Conservation (phyloP, 2,113 vertebrate genomes). For the Bungarus multicinctus region DNA sequence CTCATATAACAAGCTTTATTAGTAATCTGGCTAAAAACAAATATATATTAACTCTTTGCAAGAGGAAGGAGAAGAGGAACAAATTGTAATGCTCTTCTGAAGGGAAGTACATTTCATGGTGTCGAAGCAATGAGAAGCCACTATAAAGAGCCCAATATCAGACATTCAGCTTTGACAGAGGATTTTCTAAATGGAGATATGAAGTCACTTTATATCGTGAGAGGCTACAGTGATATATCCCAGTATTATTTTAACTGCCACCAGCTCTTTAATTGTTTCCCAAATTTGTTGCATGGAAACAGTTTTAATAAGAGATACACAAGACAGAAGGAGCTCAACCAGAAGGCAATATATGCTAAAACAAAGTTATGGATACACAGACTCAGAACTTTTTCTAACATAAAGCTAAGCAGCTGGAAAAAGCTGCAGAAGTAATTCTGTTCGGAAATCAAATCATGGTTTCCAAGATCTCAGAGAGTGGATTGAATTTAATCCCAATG, state of each 20-base stretch:
- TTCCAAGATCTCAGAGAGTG: background rate
- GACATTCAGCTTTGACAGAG: background rate
- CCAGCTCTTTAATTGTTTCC: background rate
- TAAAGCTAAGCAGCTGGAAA: background rate
- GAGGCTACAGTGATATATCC: background rate
- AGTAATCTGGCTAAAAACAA: background rate
- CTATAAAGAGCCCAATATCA: background rate
- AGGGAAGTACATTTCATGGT: background rate
- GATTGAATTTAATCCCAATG: background rate
- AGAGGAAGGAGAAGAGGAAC: background rate
- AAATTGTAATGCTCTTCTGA: background rate
- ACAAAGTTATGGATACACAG: background rate
- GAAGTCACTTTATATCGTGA: background rate
- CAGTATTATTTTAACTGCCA: background rate
- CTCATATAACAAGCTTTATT: background rate
- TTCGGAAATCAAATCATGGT: background rate
- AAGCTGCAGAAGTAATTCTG: background rate
- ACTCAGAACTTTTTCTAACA: background rate
- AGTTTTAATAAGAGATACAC: background rate
- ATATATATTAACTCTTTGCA: background rate
- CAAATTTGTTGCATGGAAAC: background rate
- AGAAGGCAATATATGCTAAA: background rate
- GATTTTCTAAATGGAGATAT: background rate
- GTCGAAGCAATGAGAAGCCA: background rate
- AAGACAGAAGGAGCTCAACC: background rate